Evolutionary conservation across 2,888 invertebrate species (phyloP), one percentile per base, ranked within the genome.

Genomic region (Lithophane semibrunnea): DNA sequence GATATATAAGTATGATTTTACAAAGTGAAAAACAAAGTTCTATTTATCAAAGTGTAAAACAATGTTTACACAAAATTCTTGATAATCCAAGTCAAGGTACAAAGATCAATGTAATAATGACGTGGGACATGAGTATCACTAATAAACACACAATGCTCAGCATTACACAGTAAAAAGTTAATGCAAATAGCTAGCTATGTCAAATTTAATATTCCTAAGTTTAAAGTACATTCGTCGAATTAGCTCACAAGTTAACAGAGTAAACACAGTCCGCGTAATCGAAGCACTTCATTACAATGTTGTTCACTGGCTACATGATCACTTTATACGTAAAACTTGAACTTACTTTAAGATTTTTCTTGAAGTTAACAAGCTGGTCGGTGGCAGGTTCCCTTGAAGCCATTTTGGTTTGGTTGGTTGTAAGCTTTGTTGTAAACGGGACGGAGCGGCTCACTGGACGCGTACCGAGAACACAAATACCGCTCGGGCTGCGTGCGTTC

Each of bases 351-450:
- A 97, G 90, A 67, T 92, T 91, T 88, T 97, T 97, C 92, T 97
- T 97, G 93, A 95, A 98, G 84, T 97, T 95, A 84, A 96, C 95
- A 73, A 98, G 96, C 93, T 98, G 98, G 86, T 98, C 97, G 60
- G 97, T 88, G 44, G 98, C 97, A 69, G 97, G 97, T 87, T 97
- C 97, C 85, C 98, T 97, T 82, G 95, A 94, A 86, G 97, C 91
- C 93, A 93, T 93, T 87, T 90, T 90, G 77, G 74, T 78, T 73
- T 37, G 67, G 3, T 61, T 68, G 42, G 58, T 73, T 80, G 64
- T 37, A 79, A 73, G 72, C 79, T 84, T 80, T 66, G 72, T 72
- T 74, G 74, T 71, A 66, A 58, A 65, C 65, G 77, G 69, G 56
- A 88, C 91, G 91, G 91, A 93, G 92, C 93, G 91, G 92, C 94